phyloP scores from a whole-genome alignment of 2,888 invertebrate species.

The Sesamia inferens region DNA sequence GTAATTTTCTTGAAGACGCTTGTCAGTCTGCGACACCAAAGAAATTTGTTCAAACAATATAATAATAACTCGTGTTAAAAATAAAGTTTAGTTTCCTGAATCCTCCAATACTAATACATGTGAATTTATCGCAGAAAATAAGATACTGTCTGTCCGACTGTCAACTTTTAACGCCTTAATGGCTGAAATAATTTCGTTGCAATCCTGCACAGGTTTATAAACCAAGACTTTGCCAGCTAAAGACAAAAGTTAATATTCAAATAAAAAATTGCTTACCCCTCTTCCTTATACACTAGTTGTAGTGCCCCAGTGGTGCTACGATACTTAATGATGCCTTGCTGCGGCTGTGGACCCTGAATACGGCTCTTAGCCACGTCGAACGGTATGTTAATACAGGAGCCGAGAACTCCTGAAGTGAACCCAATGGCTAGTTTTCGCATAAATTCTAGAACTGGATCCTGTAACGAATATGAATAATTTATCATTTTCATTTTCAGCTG shows the following conservation, averaged over 20 bases:
- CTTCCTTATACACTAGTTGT: constrained; percentile 94
- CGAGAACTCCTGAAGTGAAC: constrained; percentile 96
- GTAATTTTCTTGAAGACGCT: neutral
- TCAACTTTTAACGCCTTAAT: neutral
- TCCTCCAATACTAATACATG: no score
- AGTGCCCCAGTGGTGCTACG: constrained; percentile 93
- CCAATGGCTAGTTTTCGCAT: constrained; percentile 95
- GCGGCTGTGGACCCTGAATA: constrained; percentile 97
- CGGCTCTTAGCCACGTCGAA: constrained; percentile 99
- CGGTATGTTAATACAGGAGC: constrained; percentile 97
- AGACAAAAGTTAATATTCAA: neutral
- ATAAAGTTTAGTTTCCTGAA: neutral
- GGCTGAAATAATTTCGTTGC: neutral
- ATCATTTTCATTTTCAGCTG: neutral
- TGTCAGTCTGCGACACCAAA: neutral
- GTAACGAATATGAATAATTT: constrained; percentile 64
- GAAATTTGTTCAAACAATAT: neutral
- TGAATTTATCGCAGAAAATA: neutral
- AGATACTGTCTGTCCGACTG: neutral
- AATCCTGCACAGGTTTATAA: neutral
- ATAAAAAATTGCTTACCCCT: constrained; percentile 92
- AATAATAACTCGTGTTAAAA: neutral
- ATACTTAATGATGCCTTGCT: constrained; percentile 93
- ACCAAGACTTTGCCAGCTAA: no score
- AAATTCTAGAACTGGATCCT: constrained; percentile 93